Evolutionary conservation across 2,797 vertebrate species (phyloP).

Genomic region (Lacerta viridis): DNA sequence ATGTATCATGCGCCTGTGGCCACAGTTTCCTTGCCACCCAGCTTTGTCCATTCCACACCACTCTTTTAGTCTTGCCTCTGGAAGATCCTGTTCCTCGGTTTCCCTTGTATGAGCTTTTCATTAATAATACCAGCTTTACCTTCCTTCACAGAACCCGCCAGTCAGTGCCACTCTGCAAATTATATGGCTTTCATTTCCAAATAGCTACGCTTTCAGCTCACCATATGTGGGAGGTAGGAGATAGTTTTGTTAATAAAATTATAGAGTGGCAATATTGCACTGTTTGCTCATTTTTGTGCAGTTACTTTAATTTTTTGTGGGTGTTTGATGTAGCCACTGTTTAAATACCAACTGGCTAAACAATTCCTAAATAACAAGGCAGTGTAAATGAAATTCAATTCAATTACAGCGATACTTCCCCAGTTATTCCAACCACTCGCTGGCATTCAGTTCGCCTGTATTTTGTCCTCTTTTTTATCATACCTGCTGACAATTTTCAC

Average conservation of each 20-base stretch:
- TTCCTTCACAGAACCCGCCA: background rate
- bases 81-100: background rate
- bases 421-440: background rate
- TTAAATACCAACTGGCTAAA: constrained; percentile 1
- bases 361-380: background rate
- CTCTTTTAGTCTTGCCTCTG: background rate
- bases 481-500: background rate
- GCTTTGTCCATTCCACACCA: background rate
- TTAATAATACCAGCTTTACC: background rate
- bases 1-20: background rate
- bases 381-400: constrained; percentile 5
- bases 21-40: background rate
- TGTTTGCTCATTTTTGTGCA: constrained; percentile 53
- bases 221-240: constrained; percentile 50
- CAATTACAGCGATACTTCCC: background rate
- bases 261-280: constrained; percentile 39
- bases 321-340: constrained; percentile 31
- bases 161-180: background rate
- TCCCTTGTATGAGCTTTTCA: background rate
- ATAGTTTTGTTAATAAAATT: constrained; percentile 15
- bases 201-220: constrained; percentile 56
- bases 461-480: background rate
- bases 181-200: constrained; percentile 33
- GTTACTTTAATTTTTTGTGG: constrained; percentile 52
- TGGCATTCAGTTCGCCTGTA: background rate